A percentile compares a stretch with the other conserved stretches of the same genome.
Evolutionary conservation across 2,888 invertebrate species (phyloP).

Genomic region (Coenonympha arcania): DNA sequence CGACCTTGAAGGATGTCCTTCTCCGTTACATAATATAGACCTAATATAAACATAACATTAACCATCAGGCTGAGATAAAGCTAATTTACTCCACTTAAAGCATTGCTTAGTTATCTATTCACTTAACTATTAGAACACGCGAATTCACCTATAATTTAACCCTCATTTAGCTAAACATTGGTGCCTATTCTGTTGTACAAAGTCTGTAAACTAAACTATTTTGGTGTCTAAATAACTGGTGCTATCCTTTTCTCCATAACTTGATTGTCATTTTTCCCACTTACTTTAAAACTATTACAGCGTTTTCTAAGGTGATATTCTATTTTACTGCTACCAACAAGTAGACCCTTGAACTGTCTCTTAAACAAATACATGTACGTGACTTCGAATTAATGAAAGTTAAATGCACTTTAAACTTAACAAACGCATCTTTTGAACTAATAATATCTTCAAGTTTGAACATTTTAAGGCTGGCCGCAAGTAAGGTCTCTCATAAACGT

Average conservation of each 20-base stretch:
- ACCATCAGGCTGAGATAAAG: too few species aligned
- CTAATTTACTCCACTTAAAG: too few species aligned
- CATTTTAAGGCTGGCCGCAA: too few species aligned
- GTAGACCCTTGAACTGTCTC: background rate
- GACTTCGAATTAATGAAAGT: background rate
- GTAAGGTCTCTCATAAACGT: too few species aligned
- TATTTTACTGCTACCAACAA: constrained; percentile 3
- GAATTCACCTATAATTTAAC: too few species aligned
- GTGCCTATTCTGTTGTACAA: too few species aligned
- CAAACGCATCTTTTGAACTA: background rate
- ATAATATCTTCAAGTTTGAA: background rate
- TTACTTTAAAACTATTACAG: background rate
- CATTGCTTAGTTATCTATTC: too few species aligned
- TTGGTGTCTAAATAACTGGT: background rate
- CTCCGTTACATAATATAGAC: too few species aligned
- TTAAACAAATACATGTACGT: constrained; percentile 5
- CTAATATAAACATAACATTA: too few species aligned
- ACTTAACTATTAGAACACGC: too few species aligned
- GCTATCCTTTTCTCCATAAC: background rate
- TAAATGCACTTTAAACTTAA: background rate
- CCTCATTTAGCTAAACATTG: too few species aligned
- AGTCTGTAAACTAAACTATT: too few species aligned
- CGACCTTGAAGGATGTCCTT: background rate
- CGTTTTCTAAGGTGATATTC: constrained; percentile 1
- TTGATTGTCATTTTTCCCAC: background rate